Base-by-base conservation (phyloP, 1,140 invertebrate species). In the Monomorium pharaonis region DNA sequence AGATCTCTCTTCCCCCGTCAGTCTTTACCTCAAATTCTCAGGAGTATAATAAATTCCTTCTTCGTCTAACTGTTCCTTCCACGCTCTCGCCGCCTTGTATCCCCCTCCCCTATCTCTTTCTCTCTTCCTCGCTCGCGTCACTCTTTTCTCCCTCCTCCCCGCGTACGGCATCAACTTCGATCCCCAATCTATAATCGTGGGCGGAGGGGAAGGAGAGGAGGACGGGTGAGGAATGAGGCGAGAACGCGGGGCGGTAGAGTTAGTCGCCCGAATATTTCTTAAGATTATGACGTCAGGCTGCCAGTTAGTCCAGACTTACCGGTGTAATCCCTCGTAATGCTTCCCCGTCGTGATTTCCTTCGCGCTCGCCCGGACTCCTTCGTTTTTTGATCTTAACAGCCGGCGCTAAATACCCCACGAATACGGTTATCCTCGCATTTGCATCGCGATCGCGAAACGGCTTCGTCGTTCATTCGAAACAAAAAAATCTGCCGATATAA, bases 261-360 rank as follows among this genome's bases (percentile, higher is more conserved):
- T 47, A 84, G 89, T 86, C 89, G 91, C 37, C 88, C 90, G 91
- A 94, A 95, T 94, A 94, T 94, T 95, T 95, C 92, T 91, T 84
- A 76, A 95, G 94, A 95, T 95, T 95, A 95, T 95, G 94, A 95
- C 94, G 93, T 95, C 94, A 94, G 92, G 91, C 88, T 92, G 92
- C 93, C 93, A 93, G 93, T 93, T 93, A 92, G 87, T 83, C 83
- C 67, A 87, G 90, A 92, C 93, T 95, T 95, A 95, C 91, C 87
- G 92, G 91, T 95, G 94, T 95, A 95, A 95, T 95, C 94, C 93
- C 89, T 92, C 91, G 92, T 94, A 94, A 94, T 94, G 84, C 93
- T 89, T 86, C 76, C 49, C 65, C 77, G 33, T 56, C 49, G 44
- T 62, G 33, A 27, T 83, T 83, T 72, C 47, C 30, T 67, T 27